Evolutionary conservation across 2,888 invertebrate species (phyloP).

Genomic region (Buathra laborator): DNA sequence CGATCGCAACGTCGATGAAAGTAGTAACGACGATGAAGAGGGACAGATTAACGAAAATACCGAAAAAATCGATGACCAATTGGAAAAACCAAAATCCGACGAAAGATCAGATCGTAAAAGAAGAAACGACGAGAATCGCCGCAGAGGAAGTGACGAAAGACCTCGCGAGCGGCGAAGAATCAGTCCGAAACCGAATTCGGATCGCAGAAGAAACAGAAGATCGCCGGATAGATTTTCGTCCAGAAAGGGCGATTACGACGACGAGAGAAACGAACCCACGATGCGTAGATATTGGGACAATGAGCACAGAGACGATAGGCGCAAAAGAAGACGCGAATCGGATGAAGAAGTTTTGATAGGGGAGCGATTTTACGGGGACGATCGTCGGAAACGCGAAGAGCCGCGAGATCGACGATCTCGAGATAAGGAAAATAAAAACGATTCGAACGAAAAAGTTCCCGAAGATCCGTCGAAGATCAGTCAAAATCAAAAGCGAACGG

Average conservation of each 20-base stretch:
- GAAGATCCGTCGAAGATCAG: slow-evolving; percentile 73
- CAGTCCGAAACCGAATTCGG: slow-evolving; percentile 66
- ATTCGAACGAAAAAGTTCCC: slow-evolving; percentile 50
- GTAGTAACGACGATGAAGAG: slow-evolving; percentile 14
- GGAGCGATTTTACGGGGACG: slow-evolving; percentile 75
- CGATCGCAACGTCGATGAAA: slow-evolving; percentile 46
- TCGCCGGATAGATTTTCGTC: slow-evolving; percentile 73
- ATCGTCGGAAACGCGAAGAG: slow-evolving; percentile 50
- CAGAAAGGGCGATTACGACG: slow-evolving; percentile 70
- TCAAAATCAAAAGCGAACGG: slow-evolving; percentile 85
- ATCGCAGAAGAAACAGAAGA: slow-evolving; percentile 63
- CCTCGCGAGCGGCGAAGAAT: slow-evolving; percentile 55
- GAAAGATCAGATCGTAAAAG: not conserved
- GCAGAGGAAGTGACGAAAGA: slow-evolving; percentile 47
- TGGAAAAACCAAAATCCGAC: not conserved
- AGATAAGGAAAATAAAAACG: slow-evolving; percentile 52
- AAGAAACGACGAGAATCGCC: slow-evolving; percentile 28
- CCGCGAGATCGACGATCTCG: slow-evolving; percentile 32
- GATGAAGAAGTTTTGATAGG: slow-evolving; percentile 71
- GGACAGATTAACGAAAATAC: slow-evolving; percentile 24
- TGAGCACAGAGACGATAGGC: slow-evolving; percentile 59
- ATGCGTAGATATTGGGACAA: slow-evolving; percentile 74
- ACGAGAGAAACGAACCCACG: slow-evolving; percentile 55
- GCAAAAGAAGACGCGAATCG: slow-evolving; percentile 68
- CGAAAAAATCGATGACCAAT: not conserved